A percentile compares a stretch with the other conserved stretches of the same genome.
phyloP scores from a whole-genome alignment of 2,888 invertebrate genomes.

The Cryptocheilus praepositus region DNA sequence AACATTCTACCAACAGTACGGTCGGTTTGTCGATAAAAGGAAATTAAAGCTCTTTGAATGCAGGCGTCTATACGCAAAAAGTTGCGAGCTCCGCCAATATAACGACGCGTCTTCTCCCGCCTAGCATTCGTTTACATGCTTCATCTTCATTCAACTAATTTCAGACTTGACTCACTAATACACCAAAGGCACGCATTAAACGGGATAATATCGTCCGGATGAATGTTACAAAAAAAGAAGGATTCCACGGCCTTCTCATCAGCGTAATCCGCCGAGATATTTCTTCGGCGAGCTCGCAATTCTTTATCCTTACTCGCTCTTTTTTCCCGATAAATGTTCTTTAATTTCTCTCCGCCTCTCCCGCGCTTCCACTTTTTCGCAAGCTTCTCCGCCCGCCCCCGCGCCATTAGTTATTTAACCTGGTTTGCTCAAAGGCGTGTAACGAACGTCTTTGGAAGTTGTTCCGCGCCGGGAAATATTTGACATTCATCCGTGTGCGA shows the following conservation, averaged over 20 bases:
- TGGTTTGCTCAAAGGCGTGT: conserved; percentile 1
- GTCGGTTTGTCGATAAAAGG: not conserved
- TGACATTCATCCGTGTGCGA: not conserved
- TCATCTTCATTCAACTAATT: too few species aligned
- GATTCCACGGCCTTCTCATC: not conserved
- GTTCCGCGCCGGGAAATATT: too few species aligned
- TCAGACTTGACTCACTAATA: too few species aligned
- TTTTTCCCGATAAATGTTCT: conserved; percentile 9
- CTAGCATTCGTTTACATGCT: too few species aligned
- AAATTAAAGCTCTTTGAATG: not conserved
- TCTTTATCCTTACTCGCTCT: conserved; percentile 11
- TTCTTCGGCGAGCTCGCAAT: conserved; percentile 8
- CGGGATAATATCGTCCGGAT: too few species aligned
- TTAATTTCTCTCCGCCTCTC: not conserved
- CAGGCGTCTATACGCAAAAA: too few species aligned
- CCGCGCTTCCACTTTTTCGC: not conserved
- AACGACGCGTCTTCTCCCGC: too few species aligned
- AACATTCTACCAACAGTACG: not conserved
- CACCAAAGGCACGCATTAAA: too few species aligned
- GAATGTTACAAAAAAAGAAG: too few species aligned
- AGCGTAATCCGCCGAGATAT: conserved; percentile 3
- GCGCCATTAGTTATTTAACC: conserved; percentile 1
- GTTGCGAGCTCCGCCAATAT: too few species aligned
- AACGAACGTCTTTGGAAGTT: conserved; percentile 11
- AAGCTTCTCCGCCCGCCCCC: not conserved